Conservation (phyloP, 2,888 invertebrate genomes). For the Noctuana brunneofusca region DNA sequence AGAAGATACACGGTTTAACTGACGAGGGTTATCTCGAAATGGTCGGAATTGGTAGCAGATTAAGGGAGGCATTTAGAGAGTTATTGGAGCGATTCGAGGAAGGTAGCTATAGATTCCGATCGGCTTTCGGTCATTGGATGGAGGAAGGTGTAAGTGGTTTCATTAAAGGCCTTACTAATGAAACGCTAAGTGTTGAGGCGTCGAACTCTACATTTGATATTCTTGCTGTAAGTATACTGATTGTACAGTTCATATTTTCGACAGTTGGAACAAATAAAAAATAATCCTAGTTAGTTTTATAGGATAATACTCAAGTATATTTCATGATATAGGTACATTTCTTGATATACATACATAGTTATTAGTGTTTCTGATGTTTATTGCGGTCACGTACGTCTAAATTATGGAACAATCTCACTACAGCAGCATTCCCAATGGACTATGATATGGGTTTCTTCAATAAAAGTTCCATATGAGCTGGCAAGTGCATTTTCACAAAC, state of each 20-base stretch:
- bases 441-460: not conserved
- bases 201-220: conserved; percentile 38
- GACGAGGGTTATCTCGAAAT: conserved; percentile 84
- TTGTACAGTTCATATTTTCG: too few relatives aligned
- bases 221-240: conserved; percentile 39
- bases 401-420: not conserved
- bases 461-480: not conserved
- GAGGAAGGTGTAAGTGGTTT: conserved; percentile 77
- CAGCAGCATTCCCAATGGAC: not conserved
- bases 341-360: not conserved
- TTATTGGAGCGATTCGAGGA: conserved; percentile 76
- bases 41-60: conserved; percentile 78
- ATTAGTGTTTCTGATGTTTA: not conserved
- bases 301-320: too few relatives aligned
- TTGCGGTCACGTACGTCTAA: not conserved
- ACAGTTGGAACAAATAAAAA: too few relatives aligned
- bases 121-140: conserved; percentile 81
- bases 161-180: conserved; percentile 70
- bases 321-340: not conserved
- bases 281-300: too few relatives aligned
- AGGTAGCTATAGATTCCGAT: conserved; percentile 80
- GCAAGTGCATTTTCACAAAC: not conserved
- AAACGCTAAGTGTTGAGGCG: conserved; percentile 35
- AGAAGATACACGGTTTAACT: conserved; percentile 53
- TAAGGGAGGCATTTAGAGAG: conserved; percentile 64